Conservation (phyloP, 1,140 invertebrate species). For the Heliconius hewitsoni region DNA sequence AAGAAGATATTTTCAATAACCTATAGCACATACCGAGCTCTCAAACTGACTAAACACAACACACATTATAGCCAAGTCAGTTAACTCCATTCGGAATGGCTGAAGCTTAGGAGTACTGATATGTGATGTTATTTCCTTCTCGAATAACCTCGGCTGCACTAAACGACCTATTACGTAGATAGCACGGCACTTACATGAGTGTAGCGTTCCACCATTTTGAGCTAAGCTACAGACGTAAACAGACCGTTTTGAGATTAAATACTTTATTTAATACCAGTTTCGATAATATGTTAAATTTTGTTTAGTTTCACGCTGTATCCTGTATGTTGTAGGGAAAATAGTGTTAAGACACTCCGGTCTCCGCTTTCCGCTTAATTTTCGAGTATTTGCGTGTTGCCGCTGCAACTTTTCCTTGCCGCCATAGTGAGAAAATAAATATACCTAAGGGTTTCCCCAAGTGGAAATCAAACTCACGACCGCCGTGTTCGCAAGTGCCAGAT, state of each 20-base stretch:
- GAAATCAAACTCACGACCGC: too few relatives aligned
- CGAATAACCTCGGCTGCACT: constrained; percentile 5
- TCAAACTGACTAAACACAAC: not conserved
- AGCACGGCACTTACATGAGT: constrained; percentile 4
- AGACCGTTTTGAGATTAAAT: not conserved
- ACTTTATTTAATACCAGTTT: not conserved
- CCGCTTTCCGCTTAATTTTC: too few relatives aligned
- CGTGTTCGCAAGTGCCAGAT: too few relatives aligned
- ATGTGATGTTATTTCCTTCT: constrained; percentile 12
- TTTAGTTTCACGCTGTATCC: too few relatives aligned
- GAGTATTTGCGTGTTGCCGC: too few relatives aligned
- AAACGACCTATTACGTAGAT: constrained; percentile 10
- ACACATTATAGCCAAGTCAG: not conserved
- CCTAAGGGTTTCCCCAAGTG: too few relatives aligned
- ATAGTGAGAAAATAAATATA: too few relatives aligned
- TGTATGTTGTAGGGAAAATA: too few relatives aligned
- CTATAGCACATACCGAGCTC: not conserved
- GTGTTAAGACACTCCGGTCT: too few relatives aligned
- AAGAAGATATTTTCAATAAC: not conserved
- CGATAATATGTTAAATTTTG: too few relatives aligned
- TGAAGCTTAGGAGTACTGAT: not conserved
- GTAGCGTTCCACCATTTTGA: not conserved
- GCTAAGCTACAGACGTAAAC: not conserved
- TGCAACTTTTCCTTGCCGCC: too few relatives aligned
- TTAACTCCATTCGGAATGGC: not conserved